A percentile compares a stretch with the other conserved stretches of the same genome.
These are phyloP conservation scores for Lepas anatifera DNA, from an alignment of 2,888 invertebrate species.

Conservation along the genomic window DNA sequence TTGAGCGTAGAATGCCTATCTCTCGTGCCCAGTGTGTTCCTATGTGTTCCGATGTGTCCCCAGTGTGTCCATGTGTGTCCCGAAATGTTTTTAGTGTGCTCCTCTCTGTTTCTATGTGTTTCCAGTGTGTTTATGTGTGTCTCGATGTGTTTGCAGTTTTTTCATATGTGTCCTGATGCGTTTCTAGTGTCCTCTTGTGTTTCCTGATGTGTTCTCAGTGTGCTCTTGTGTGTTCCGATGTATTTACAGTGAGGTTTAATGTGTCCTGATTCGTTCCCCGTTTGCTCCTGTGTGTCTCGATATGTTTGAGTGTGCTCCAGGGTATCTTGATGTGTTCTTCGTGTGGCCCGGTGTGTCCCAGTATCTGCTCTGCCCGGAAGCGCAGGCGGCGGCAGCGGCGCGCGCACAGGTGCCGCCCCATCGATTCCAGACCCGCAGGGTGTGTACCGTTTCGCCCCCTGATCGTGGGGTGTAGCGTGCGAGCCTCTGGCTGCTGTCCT, in stretches of 20 bases:
- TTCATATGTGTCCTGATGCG: neutral
- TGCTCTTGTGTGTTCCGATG: neutral
- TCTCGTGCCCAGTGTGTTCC: too few species aligned
- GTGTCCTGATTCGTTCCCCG: neutral
- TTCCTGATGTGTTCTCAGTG: too few species aligned
- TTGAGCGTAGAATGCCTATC: too few species aligned
- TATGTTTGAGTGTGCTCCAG: neutral
- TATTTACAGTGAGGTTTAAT: neutral
- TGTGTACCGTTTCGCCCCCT: too few species aligned
- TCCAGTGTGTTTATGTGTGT: neutral
- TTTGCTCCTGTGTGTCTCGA: neutral
- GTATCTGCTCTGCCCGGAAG: neutral
- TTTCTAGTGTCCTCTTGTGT: too few species aligned
- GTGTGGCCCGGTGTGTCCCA: too few species aligned
- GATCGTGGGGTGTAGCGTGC: too few species aligned
- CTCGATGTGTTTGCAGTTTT: neutral
- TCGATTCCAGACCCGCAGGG: neutral
- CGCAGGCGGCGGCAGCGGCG: neutral
- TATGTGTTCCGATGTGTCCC: neutral
- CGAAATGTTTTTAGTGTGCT: neutral
- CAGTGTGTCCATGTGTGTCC: neutral
- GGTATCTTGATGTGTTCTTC: neutral
- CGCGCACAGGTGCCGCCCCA: slow-evolving; percentile 14
- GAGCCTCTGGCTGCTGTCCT: too few species aligned
- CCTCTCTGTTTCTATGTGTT: neutral